phyloP scores from a whole-genome alignment of 2,113 vertebrate genomes.

The Ifrita kowaldi region DNA sequence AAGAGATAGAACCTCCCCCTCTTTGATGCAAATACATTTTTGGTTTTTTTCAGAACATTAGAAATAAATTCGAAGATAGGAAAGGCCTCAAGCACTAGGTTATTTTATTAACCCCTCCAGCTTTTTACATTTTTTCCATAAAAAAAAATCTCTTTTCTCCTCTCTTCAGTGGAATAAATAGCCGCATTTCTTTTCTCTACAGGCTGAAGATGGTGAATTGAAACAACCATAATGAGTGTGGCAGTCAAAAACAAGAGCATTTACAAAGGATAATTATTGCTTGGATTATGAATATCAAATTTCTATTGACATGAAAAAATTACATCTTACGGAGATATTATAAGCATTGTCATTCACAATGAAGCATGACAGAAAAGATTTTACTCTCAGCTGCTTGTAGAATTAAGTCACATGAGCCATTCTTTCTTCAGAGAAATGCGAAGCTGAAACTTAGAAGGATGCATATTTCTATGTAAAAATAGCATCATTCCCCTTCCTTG shows the following conservation, averaged over 20 bases:
- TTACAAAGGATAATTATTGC: conserved; percentile 53
- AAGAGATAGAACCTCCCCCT: background rate
- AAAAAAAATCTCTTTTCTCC: background rate
- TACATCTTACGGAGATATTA: conserved; percentile 23
- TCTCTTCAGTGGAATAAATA: background rate
- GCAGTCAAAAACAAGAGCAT: conserved; percentile 36
- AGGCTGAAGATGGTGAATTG: conserved; percentile 9
- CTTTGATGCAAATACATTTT: background rate
- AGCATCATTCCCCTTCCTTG: background rate
- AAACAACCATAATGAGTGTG: conserved; percentile 35
- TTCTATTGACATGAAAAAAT: conserved; percentile 48
- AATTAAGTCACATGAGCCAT: background rate
- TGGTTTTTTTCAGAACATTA: background rate
- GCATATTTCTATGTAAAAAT: background rate
- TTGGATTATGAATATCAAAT: conserved; percentile 60
- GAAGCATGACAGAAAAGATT: conserved; percentile 27
- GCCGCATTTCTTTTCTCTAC: background rate
- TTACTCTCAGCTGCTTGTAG: background rate
- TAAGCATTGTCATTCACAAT: conserved; percentile 48
- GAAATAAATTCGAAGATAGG: background rate
- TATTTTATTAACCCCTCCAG: background rate
- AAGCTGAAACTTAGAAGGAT: conserved; percentile 2
- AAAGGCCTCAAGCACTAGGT: background rate
- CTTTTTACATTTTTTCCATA: background rate
- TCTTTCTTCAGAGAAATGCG: background rate